Evolutionary conservation across 2,797 vertebrate genomes (phyloP).

Genomic region (Sarcophilus harrisii): DNA sequence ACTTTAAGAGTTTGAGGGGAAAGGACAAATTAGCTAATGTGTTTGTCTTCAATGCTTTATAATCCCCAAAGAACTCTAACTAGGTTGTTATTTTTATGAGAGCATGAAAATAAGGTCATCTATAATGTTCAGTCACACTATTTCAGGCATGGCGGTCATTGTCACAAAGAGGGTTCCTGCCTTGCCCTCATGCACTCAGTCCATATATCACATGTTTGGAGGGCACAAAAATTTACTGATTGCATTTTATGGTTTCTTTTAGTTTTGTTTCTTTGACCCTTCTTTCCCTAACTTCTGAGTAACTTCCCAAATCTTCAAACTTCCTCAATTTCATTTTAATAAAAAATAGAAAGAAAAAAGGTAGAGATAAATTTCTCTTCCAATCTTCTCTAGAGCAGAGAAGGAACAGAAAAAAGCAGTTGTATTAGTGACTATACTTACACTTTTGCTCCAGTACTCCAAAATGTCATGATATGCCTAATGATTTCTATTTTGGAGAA

Average conservation of each 20-base stretch:
- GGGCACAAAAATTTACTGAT: neutral
- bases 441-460: neutral
- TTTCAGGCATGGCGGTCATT: neutral
- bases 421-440: neutral
- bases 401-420: neutral
- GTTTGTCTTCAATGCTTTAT: neutral
- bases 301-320: neutral
- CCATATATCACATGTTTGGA: neutral
- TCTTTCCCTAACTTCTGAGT: neutral
- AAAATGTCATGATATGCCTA: neutral
- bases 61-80: neutral
- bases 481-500: neutral
- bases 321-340: neutral
- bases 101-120: neutral
- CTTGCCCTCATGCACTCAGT: neutral
- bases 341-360: neutral
- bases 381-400: neutral
- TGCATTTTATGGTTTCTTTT: conserved; percentile 27
- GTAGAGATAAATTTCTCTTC: neutral
- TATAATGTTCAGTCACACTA: neutral
- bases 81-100: neutral
- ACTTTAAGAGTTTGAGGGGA: neutral
- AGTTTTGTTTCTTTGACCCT: neutral
- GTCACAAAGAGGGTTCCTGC: neutral
- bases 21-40: neutral